Percentiles rank a stretch among this genome's conserved stretches.
Conservation (phyloP, 1,140 invertebrate genomes). For the Oppia nitens region DNA sequence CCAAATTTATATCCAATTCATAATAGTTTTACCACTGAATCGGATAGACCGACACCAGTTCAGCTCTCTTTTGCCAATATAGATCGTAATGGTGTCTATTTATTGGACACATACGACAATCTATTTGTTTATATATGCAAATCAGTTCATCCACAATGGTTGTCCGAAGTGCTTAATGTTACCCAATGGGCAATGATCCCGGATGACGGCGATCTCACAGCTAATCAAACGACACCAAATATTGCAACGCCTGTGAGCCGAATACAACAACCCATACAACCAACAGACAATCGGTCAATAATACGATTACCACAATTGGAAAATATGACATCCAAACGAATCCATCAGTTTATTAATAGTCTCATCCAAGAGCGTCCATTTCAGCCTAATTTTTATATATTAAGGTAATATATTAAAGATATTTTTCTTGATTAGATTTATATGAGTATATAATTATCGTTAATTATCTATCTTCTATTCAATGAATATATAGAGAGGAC, state of each 20-base stretch:
- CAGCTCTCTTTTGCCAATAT: slow-evolving; percentile 50
- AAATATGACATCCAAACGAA: slow-evolving; percentile 49
- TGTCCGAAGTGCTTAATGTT: slow-evolving; percentile 51
- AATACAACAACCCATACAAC: background rate
- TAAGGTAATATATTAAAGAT: slow-evolving; percentile 42
- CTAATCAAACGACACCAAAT: background rate
- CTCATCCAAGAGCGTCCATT: slow-evolving; percentile 70
- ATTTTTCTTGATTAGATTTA: background rate
- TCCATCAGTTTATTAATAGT: slow-evolving; percentile 62
- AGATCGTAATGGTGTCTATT: slow-evolving; percentile 70
- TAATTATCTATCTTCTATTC: slow-evolving; percentile 15
- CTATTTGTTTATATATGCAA: slow-evolving; percentile 77
- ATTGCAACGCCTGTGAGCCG: background rate
- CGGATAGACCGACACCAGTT: slow-evolving; percentile 5
- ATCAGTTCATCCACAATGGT: slow-evolving; percentile 51
- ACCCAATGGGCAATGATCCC: slow-evolving; percentile 41
- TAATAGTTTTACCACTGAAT: slow-evolving; percentile 21
- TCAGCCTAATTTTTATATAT: slow-evolving; percentile 53
- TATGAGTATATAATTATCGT: background rate
- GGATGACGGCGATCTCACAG: slow-evolving; percentile 28
- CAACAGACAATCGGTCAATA: background rate
- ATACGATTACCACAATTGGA: slow-evolving; percentile 50
- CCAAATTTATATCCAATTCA: slow-evolving; percentile 86
- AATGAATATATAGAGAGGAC: slow-evolving; percentile 58
- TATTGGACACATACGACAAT: slow-evolving; percentile 67